Conservation (phyloP, 1,140 invertebrate genomes). For the Drosophila chauvacae region DNA sequence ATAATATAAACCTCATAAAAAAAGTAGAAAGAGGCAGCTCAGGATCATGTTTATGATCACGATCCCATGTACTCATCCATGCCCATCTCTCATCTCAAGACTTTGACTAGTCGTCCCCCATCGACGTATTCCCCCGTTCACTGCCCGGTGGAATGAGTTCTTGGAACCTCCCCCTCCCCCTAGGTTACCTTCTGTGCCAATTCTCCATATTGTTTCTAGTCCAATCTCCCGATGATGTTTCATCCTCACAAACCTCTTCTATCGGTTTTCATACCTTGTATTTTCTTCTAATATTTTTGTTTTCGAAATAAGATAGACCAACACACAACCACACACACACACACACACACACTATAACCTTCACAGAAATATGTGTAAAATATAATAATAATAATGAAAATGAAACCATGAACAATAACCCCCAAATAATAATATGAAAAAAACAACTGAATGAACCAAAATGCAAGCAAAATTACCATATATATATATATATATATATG, state of each 20-base stretch:
- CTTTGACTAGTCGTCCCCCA: background rate
- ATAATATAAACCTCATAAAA: background rate
- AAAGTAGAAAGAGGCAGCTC: background rate
- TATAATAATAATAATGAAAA: constrained; percentile 45
- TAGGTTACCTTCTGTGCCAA: constrained; percentile 37
- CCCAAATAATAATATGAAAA: constrained; percentile 37
- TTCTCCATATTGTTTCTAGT: constrained; percentile 36
- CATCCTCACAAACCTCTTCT: background rate
- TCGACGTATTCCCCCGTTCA: background rate
- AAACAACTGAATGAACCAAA: constrained; percentile 27
- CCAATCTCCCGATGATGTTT: constrained; percentile 15
- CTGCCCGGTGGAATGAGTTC: background rate
- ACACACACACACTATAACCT: constrained; percentile 19
- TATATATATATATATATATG: constrained; percentile 15
- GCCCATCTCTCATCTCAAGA: background rate
- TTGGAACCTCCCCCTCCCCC: background rate
- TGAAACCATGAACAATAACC: constrained; percentile 36
- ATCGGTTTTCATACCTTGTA: background rate
- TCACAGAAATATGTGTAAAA: constrained; percentile 37
- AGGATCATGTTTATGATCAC: background rate
- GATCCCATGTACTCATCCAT: background rate
- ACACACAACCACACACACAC: background rate
- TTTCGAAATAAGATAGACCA: constrained; percentile 8
- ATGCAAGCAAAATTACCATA: constrained; percentile 34
- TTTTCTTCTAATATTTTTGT: background rate